Evolutionary conservation across 2,888 invertebrate genomes (phyloP), one percentile per base, ranked within the genome.

Genomic region (Hemithea aestivaria): DNA sequence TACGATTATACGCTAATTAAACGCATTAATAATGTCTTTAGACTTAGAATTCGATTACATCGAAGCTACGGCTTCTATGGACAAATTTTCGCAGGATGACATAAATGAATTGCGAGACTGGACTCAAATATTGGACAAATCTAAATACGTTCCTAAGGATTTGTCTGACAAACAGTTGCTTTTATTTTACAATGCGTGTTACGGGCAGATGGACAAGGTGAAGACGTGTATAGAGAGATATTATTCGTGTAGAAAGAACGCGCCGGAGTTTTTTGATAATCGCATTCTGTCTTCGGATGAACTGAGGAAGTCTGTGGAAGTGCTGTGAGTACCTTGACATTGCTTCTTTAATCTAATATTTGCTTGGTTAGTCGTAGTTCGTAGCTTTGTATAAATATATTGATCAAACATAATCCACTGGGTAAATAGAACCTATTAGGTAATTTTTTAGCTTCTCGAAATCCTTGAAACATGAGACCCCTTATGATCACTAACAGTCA

Each of bases 111-210:
- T 89, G 29, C 71, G 70, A 35, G 61, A 72, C 38, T 89, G 89
- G 89, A 74, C 81, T n/a, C 68, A 73, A 46, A 75, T 67, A 47
- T 71, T 87, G 55, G 88, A 88, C 50, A 78, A 73, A 67, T 66
- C 77, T 21, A 87, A 87, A 75, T 81, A 68, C 59, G 78, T 89
- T 46, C 88, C 89, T 10, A 81, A 82, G 56, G 87, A 88, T 65
- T 56, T 87, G 45, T 56, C 88, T 20, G 88, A 90, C 50, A 90
- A 91, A 68, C 91, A 91, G 65, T 75, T 92, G 35, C 85, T 90
- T 20, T 67, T 91, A 26, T 93, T 93, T 61, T 88, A 91, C 51
- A 87, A 91, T 57, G 91, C 92, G 29, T 92, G 92, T 66, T 88
- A 90, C 43, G 90, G 88, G 37, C 80, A 90, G 24, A 57, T 89